Evolutionary conservation across 2,113 vertebrate genomes (phyloP), one percentile per base, ranked within the genome.

Genomic region (Calyptommatus sinebrachiatus): DNA sequence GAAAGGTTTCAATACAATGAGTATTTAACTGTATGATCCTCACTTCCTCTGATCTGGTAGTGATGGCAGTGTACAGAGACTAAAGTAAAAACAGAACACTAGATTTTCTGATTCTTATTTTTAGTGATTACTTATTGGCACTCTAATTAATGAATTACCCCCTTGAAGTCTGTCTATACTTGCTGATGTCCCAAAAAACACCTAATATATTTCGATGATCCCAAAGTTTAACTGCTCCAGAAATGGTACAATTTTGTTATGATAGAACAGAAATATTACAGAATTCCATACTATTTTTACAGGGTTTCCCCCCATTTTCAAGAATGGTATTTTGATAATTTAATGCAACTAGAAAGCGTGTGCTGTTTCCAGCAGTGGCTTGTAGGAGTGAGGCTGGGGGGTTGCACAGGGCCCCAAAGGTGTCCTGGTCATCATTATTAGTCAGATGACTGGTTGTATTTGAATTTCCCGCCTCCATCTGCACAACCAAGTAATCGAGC

Each of bases 1-100:
- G 86, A 89, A 73, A 79, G 70, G 62, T 89, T 50, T 76, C 71
- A 80, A 71, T 57, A 68, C 41, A 82, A 35, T 61, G 45, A 10
- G 46, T 65, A 80, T 71, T 85, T 86, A 73, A 87, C 76, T 77
- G 45, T 60, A n/a, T n/a, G 6, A 21, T 70, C 80, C 78, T 67
- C 53, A 11, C 53, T 57, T 18, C 53, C 53, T 57, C 4, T 14
- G 14, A 18, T 41, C 35, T 57, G 18, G 18, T 16, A 16, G 18
- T 16, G 41, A 4, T 18, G 7, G 8, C 2, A 45, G 35, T 57
- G 53, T 57, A 18, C 76, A 86, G 75, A 63, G 82, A 76, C 46
- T 12, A 83, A 50, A 41, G 24, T 5, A 1, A 12, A 8, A 50
- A 73, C 28, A 63, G 50, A 5, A 72, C 77, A 71, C 71, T 24